A percentile compares a stretch with the other conserved stretches of the same genome.
Evolutionary conservation across 2,113 vertebrate genomes (phyloP).

Genomic region (Cranoglanis bouderius): DNA sequence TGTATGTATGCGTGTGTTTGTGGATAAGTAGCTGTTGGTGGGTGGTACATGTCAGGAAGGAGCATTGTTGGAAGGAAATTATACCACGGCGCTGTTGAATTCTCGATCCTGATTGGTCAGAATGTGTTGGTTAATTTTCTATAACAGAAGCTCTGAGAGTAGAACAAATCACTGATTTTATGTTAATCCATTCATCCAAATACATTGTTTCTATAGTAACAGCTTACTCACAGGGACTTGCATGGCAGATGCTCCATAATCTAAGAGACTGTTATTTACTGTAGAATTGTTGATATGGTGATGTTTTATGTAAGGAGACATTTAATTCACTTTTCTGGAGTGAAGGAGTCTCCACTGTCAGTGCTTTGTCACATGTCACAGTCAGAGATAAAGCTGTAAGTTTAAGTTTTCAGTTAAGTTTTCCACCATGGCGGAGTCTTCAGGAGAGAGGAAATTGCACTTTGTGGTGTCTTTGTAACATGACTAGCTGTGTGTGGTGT

Average conservation of each 20-base stretch:
- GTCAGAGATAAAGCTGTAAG: background rate
- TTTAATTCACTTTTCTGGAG: background rate
- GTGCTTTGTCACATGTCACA: background rate
- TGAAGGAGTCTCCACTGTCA: background rate
- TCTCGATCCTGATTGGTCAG: background rate
- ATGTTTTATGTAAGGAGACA: background rate
- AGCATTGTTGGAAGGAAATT: background rate
- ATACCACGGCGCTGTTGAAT: background rate
- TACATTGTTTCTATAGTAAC: background rate
- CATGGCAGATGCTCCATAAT: background rate
- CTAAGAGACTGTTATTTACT: background rate
- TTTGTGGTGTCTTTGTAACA: too few relatives aligned
- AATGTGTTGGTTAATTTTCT: background rate
- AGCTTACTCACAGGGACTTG: background rate
- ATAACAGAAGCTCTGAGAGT: background rate
- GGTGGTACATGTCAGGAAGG: constrained; percentile 39
- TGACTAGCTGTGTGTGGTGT: background rate
- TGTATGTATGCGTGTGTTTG: constrained; percentile 21
- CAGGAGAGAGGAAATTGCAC: too few relatives aligned
- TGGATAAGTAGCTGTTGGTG: background rate
- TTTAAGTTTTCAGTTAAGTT: background rate
- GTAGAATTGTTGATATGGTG: background rate
- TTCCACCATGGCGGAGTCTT: background rate
- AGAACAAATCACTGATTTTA: too few relatives aligned
- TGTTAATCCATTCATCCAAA: background rate